These are phyloP conservation scores for Setophaga kirtlandii DNA, from an alignment of 2,113 vertebrate genomes.

Conservation along the genomic window DNA sequence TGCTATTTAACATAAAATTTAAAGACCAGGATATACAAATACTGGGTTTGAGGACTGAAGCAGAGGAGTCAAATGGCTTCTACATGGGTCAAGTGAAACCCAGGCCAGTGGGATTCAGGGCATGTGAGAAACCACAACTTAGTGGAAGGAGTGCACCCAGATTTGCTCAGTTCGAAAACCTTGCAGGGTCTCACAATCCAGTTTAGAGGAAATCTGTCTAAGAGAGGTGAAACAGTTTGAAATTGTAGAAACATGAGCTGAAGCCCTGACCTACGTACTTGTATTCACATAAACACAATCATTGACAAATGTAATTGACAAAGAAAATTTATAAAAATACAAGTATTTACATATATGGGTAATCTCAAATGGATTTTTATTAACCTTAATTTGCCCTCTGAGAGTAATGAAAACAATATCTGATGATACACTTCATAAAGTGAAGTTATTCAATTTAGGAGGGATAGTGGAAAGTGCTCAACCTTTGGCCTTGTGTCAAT, in stretches of 20 bases:
- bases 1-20: neutral
- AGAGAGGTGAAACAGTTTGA: neutral
- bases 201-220: neutral
- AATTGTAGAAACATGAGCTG: neutral
- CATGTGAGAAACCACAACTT: rapidly evolving
- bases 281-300: neutral
- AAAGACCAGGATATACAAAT: neutral
- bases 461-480: conserved; percentile 7
- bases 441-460: conserved; percentile 35
- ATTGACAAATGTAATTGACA: neutral
- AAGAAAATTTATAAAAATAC: conserved; percentile 16
- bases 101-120: neutral
- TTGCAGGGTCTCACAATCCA: neutral
- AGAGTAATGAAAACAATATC: conserved; percentile 36
- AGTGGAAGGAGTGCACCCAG: rapidly evolving
- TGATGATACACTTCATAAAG: conserved; percentile 35
- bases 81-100: neutral
- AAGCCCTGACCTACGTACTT: neutral
- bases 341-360: neutral
- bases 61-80: neutral
- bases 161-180: neutral
- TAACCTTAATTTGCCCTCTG: conserved; percentile 45
- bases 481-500: conserved; percentile 35
- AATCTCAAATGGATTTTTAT: conserved; percentile 40
- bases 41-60: neutral